Base-by-base conservation (phyloP, 2,888 invertebrate species). In the Plebejus melissa region DNA sequence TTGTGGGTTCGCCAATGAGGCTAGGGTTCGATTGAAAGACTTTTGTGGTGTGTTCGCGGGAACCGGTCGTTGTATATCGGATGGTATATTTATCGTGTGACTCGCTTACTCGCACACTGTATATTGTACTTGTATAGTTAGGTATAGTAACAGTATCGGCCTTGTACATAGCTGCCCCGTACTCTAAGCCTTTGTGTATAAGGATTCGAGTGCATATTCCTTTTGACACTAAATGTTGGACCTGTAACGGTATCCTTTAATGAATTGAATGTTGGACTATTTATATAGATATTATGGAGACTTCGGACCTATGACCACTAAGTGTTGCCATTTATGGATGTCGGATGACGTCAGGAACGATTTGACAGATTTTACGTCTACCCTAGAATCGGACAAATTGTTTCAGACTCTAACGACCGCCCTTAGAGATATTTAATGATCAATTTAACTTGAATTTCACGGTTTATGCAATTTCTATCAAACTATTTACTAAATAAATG, bases 71-170 rank as follows among this genome's bases (percentile, higher is more conserved):
- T 78, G 74, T 74, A 77, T 79, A 78, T 79, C 79, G 78, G 77
- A 78, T 79, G 82, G 84, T 82, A 82, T 81, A 82, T 36, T 74
- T 71, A 28, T 50, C 13, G 72, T 72, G 72, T 72, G 72, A 72
- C 50, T 54, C 72, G 50, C 54, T 72, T 72, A 71, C 54, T 54
- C 72, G 72, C 72, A 82, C 83, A 82, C 83, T 89, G 88, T 87
- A 86, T 88, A 91, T 88, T 91, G 87, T 89, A 90, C 87, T 88
- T 90, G 88, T 88, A 83, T 86, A 87, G 85, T 80, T 90, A 90
- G 87, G 77, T 83, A 81, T 85, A 72, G 86, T 84, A 79, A 82
- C 81, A 83, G 81, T 83, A 83, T 85, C 84, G 88, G 90, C 90
- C 90, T 89, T 93, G 93, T 93, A 93, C 78, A 93, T 91, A 93